Conservation (phyloP, 2,888 invertebrate species). For the Mythimna albipuncta region DNA sequence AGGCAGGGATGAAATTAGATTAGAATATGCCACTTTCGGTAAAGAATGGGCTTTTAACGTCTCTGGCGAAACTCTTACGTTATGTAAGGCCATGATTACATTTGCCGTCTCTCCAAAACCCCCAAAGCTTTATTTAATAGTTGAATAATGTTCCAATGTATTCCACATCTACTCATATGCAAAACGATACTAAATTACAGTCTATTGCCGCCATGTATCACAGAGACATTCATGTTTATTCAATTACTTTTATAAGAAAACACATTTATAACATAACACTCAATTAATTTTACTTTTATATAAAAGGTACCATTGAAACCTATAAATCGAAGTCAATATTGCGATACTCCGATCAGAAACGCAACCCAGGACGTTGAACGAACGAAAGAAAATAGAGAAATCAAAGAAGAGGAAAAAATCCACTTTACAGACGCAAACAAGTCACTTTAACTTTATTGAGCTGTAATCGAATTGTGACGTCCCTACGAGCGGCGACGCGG, state of each 20-base stretch:
- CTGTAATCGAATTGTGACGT: conserved; percentile 91
- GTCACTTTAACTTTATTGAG: conserved; percentile 91
- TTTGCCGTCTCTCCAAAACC: conserved; percentile 26
- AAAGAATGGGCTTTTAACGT: conserved; percentile 84
- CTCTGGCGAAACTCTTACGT: conserved; percentile 55
- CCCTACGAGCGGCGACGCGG: conserved; percentile 82
- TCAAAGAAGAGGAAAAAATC: conserved; percentile 88
- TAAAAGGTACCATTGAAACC: conserved; percentile 32
- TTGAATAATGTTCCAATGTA: conserved; percentile 35
- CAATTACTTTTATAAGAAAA: conserved; percentile 26
- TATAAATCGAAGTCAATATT: conserved; percentile 63
- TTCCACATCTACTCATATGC: conserved; percentile 3
- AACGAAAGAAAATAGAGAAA: conserved; percentile 82
- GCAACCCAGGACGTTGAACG: conserved; percentile 69
- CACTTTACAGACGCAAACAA: conserved; percentile 90
- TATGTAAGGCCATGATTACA: conserved; percentile 53
- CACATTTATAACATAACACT: conserved; percentile 18
- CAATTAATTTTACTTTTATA: conserved; percentile 30
- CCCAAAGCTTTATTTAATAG: conserved; percentile 46
- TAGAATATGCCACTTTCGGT: conserved; percentile 83
- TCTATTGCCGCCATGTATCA: background rate
- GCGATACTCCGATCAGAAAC: conserved; percentile 63
- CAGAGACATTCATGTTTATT: conserved; percentile 20
- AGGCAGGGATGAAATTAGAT: conserved; percentile 87
- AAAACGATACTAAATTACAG: conserved; percentile 11